Percentiles rank a stretch among this genome's conserved stretches.
These are phyloP conservation scores for Piprites chloris DNA, from an alignment of 2,113 vertebrate genomes.

Conservation along the genomic window DNA sequence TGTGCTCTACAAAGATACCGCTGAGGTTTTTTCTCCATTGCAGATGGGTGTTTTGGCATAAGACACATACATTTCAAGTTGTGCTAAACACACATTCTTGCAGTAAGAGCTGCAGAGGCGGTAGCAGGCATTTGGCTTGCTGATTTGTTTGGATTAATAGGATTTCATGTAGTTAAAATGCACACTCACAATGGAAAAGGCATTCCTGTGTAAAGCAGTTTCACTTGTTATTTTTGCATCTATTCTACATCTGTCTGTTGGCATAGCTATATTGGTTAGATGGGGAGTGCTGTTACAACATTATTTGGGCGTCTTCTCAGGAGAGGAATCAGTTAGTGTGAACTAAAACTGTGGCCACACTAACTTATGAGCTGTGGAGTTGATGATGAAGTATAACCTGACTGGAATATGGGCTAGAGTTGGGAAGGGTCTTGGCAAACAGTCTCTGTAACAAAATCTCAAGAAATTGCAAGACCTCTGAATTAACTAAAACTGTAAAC, in stretches of 20 bases:
- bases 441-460: neutral
- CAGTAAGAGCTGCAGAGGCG: conserved; percentile 31
- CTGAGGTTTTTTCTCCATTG: neutral
- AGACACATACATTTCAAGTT: neutral
- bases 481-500: neutral
- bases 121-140: conserved; percentile 49
- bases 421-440: neutral
- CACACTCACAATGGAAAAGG: neutral
- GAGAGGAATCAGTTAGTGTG: neutral
- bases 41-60: conserved; percentile 30
- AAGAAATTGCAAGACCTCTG: neutral
- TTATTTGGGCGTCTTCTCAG: neutral
- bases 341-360: neutral
- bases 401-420: neutral
- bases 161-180: conserved; percentile 20
- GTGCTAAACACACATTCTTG: conserved; percentile 6
- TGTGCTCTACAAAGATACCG: neutral
- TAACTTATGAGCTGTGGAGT: neutral
- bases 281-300: neutral
- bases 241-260: neutral
- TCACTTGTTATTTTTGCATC: neutral
- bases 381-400: neutral
- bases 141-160: conserved; percentile 43
- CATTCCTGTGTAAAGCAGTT: conserved; percentile 11
- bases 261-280: neutral